Evolutionary conservation across 2,888 invertebrate genomes (phyloP).

Genomic region (Magallana nippona): DNA sequence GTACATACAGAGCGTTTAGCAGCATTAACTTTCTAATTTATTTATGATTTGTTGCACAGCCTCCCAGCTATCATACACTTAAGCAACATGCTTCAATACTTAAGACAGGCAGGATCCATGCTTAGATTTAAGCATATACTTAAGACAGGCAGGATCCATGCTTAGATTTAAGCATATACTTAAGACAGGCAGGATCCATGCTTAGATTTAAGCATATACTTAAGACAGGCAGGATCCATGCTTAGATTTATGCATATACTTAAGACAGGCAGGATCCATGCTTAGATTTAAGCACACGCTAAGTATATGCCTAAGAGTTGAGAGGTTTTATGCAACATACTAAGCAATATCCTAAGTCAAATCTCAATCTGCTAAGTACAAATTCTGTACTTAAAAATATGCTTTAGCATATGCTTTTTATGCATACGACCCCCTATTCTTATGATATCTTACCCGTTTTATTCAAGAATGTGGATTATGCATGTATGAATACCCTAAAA

Average conservation of each 20-base stretch:
- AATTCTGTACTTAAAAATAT: not conserved
- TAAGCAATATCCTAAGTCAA: not conserved
- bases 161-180: not conserved
- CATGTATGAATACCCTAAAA: too few relatives aligned
- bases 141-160: conserved; percentile 4
- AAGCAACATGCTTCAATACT: too few relatives aligned
- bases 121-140: not conserved
- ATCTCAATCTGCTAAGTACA: not conserved
- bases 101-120: conserved; percentile 4
- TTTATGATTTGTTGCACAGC: too few relatives aligned
- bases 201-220: not conserved
- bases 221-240: conserved; percentile 4
- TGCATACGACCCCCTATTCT: too few relatives aligned
- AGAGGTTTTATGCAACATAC: conserved; percentile 4
- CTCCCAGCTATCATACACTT: too few relatives aligned
- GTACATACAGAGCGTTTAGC: too few relatives aligned
- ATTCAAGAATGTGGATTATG: too few relatives aligned
- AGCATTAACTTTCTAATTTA: too few relatives aligned
- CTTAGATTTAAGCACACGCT: not conserved
- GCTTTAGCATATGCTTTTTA: not conserved
- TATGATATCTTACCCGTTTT: too few relatives aligned
- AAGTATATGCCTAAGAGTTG: not conserved
- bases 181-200: conserved; percentile 4
- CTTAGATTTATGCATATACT: not conserved
- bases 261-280: conserved; percentile 4